Percentiles rank a stretch among this genome's conserved stretches.
Conservation (phyloP, 92 coral and sea anemone genomes). For the Scolanthus callimorphus region DNA sequence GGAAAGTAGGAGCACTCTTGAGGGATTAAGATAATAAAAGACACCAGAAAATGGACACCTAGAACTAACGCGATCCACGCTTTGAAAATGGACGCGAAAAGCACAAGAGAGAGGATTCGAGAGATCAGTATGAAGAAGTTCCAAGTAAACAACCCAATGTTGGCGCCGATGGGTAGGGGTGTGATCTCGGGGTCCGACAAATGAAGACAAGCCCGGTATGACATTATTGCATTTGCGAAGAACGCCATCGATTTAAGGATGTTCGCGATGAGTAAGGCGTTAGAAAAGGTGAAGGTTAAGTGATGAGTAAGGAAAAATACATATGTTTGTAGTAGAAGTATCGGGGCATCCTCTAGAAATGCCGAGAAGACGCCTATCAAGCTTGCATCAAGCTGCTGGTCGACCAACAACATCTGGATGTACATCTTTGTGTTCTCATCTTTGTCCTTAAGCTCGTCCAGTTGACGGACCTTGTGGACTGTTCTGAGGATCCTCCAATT, state of each 20-base stretch:
- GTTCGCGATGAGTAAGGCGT: neutral
- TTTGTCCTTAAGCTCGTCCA: neutral
- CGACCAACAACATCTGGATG: neutral
- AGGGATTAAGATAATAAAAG: neutral
- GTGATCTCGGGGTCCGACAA: neutral
- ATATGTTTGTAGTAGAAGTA: neutral
- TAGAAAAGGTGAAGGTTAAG: neutral
- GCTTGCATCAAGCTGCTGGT: neutral
- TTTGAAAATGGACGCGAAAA: neutral
- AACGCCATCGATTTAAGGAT: neutral
- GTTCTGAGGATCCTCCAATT: neutral
- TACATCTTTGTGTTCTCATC: neutral
- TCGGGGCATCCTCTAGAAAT: conserved; percentile 1
- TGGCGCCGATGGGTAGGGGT: conserved; percentile 1
- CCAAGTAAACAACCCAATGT: neutral
- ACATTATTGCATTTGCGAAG: neutral
- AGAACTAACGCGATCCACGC: neutral
- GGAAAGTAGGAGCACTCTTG: neutral
- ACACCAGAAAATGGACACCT: neutral
- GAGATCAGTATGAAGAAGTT: neutral
- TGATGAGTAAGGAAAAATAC: neutral
- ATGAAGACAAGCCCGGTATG: neutral
- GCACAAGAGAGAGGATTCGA: neutral
- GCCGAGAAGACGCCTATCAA: neutral
- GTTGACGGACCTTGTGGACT: conserved; percentile 1